Base-by-base conservation (phyloP, 2,797 vertebrate genomes). In the Ispidina picta region DNA sequence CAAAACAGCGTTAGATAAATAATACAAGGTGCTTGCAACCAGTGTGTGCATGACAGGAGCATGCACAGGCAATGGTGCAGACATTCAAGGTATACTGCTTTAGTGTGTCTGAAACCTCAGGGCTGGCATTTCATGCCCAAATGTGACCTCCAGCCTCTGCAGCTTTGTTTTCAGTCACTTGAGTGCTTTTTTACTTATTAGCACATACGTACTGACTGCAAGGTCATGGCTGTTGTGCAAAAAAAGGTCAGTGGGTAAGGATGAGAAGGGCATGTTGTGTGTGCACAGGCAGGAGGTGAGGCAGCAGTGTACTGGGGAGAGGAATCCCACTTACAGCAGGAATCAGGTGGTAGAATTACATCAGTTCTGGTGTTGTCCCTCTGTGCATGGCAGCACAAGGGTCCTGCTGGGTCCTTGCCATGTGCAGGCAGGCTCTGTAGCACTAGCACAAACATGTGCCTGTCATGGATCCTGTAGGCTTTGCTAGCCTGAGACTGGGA, bases 301-400 rank as follows among this genome's bases (percentile, higher is more conserved):
- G 15, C 41, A 35, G 39, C 1, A 0, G 6, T 63, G 28, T 13
- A 9, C 15, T 9, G 22, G 6, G n/a, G 48, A 59, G 64, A 80
- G 23, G 14, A 28, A 18, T 52, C 51, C 51, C 9, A 29, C 41
- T n/a, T 44, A 60, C 5, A 54, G 28, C 2, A 1, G 16, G 37
- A 16, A 5, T 46, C 22, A 44, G 35, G 54, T 4, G 1, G 12
- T 54, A 71, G 26, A 83, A 26, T 8, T 69, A 11, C 25, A 3
- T 8, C 4, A 0, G 31, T 12, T 22, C 15, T 62, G 46, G 26
- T 8, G 28, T 17, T 62, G 37, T 62, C 2, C 22, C 15, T 2
- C 49, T 3, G 2, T 5, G 1, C 1, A 1, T 44, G 44, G 44
- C 20, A 75, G 65, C 26, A 52, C 0, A 0, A 31, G 37, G 13